A percentile compares a stretch with the other conserved stretches of the same genome.
These are phyloP conservation scores for Fregetta grallaria DNA, from an alignment of 2,113 vertebrate species.

Conservation along the genomic window DNA sequence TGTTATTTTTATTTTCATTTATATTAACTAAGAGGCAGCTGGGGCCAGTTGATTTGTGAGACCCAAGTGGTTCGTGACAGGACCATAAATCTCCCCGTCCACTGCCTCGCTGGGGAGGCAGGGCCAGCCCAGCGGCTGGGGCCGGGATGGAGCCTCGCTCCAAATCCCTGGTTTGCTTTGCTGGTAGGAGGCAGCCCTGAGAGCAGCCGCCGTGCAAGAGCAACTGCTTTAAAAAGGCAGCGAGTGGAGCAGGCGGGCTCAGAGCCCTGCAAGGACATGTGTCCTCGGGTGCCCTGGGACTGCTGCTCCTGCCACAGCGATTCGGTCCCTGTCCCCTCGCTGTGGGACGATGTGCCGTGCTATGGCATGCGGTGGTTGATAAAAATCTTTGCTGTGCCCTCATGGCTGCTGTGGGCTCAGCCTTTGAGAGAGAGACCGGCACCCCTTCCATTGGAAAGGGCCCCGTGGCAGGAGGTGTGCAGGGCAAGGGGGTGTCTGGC, in stretches of 20 bases:
- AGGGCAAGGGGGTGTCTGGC: background rate
- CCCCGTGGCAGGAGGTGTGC: background rate
- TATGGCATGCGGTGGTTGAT: background rate
- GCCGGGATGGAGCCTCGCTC: background rate
- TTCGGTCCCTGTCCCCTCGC: fast-evolving
- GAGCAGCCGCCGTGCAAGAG: fast-evolving
- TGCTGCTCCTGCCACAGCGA: background rate
- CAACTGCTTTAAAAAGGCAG: conserved; percentile 8
- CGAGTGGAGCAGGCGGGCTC: background rate
- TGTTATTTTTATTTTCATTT: conserved; percentile 60
- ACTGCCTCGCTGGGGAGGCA: background rate
- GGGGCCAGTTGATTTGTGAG: conserved; percentile 49
- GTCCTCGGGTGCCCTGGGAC: background rate
- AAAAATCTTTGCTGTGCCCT: background rate
- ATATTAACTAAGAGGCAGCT: background rate
- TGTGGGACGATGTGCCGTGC: fast-evolving
- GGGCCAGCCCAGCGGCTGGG: background rate
- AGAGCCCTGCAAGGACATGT: background rate
- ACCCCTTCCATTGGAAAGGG: background rate
- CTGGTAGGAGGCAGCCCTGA: background rate
- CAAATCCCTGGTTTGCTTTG: background rate
- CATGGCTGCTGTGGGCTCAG: background rate
- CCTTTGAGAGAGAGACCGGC: background rate
- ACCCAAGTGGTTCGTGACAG: background rate
- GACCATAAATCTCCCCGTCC: conserved; percentile 31